Percentiles rank a stretch among this genome's conserved stretches.
phyloP scores from a whole-genome alignment of 2,113 vertebrate species.

The Sminthopsis crassicaudata region DNA sequence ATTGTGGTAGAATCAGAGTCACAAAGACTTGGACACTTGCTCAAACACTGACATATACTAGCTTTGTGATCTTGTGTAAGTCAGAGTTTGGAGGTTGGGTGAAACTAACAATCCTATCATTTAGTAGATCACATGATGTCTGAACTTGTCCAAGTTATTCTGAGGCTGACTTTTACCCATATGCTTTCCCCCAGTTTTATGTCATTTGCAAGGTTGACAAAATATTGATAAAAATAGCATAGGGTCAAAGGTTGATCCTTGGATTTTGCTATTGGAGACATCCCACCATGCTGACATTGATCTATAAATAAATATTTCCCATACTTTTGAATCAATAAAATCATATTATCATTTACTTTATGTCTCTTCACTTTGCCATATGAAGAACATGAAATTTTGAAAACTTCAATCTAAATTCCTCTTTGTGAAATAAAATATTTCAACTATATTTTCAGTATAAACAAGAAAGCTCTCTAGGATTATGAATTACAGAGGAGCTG shows the following conservation, averaged over 20 bases:
- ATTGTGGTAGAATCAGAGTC: too few relatives aligned
- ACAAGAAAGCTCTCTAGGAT: background rate
- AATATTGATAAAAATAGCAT: background rate
- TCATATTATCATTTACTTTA: background rate
- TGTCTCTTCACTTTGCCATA: background rate
- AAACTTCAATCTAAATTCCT: background rate
- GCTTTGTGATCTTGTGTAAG: too few relatives aligned
- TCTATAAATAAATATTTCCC: background rate
- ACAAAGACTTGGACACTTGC: too few relatives aligned
- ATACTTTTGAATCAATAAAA: background rate
- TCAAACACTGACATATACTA: too few relatives aligned
- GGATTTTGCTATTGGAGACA: background rate
- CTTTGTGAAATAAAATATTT: background rate
- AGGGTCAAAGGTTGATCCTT: background rate
- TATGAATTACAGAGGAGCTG: background rate
- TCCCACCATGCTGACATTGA: background rate
- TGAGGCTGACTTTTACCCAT: background rate
- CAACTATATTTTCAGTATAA: background rate
- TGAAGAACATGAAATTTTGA: background rate
- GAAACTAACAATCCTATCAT: background rate
- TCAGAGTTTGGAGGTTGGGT: background rate
- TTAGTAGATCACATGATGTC: background rate
- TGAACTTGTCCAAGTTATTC: background rate
- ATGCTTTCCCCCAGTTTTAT: background rate
- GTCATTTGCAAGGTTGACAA: background rate